phyloP scores from a whole-genome alignment of 2,113 vertebrate genomes.

The Benitochromis conjunctus region DNA sequence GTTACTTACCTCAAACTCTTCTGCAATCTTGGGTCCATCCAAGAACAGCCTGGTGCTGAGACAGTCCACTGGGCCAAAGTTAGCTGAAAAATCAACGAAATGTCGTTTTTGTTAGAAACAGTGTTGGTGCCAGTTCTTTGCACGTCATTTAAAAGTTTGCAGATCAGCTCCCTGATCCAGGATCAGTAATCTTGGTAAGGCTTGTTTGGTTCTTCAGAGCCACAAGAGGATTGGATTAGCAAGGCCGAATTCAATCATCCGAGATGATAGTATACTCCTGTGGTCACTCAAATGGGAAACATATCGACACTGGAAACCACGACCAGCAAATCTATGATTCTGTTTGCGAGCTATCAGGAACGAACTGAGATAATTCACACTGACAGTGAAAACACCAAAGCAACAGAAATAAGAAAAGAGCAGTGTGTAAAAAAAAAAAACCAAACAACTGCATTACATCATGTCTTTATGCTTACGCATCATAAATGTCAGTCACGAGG shows the following conservation, averaged over 20 bases:
- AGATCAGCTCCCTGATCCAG: not conserved
- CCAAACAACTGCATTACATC: not conserved
- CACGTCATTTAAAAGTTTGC: not conserved
- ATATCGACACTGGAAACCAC: not conserved
- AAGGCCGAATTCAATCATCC: not conserved
- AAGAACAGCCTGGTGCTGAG: conserved; percentile 89
- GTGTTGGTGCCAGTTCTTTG: not conserved
- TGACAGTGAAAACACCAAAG: not conserved
- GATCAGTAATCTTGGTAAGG: not conserved
- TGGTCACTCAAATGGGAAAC: not conserved
- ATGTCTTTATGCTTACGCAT: not conserved
- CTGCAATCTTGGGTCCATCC: conserved; percentile 89
- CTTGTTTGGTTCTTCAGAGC: not conserved
- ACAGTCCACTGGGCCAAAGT: conserved; percentile 85
- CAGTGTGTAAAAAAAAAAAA: not conserved
- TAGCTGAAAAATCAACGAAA: conserved; percentile 21
- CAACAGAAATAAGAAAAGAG: not conserved
- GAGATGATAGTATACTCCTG: not conserved
- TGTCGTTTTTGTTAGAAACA: not conserved
- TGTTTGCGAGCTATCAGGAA: not conserved
- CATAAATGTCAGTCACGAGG: not conserved
- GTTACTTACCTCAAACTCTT: conserved; percentile 85
- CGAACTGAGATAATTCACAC: not conserved
- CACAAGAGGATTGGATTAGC: not conserved
- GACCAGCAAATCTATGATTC: not conserved